These are phyloP conservation scores for Datnioides undecimradiatus DNA, from an alignment of 2,113 vertebrate genomes.

Conservation along the genomic window DNA sequence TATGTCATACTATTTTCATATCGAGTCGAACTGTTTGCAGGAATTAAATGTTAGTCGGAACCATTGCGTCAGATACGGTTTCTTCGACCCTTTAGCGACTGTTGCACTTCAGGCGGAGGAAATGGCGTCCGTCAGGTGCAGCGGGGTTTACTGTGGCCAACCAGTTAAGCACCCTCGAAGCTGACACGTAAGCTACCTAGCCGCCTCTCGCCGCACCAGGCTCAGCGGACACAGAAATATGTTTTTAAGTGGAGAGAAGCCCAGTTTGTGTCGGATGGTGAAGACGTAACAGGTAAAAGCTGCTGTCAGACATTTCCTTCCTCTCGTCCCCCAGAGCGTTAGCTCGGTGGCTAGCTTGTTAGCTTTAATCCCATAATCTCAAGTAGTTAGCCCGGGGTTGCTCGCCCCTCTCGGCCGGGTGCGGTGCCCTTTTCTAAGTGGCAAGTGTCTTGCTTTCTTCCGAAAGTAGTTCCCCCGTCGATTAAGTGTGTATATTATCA, in stretches of 20 bases:
- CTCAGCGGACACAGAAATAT: constrained; percentile 52
- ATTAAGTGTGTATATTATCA: background rate
- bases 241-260: constrained; percentile 26
- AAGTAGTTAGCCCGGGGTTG: constrained; percentile 22
- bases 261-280: constrained; percentile 8
- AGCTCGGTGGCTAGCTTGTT: constrained; percentile 58
- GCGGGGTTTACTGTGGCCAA: constrained; percentile 26
- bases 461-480: background rate
- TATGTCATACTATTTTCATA: background rate
- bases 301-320: constrained; percentile 50
- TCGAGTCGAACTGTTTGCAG: background rate
- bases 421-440: background rate
- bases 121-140: constrained; percentile 69
- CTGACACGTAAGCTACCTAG: constrained; percentile 60
- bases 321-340: constrained; percentile 23
- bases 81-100: background rate
- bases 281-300: constrained; percentile 69
- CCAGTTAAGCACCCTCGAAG: constrained; percentile 39
- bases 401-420: background rate
- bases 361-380: constrained; percentile 82
- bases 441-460: background rate
- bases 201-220: background rate
- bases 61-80: constrained; percentile 28
- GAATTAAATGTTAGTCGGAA: constrained; percentile 33
- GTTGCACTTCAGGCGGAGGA: constrained; percentile 66